These are phyloP conservation scores for Choreutis nemorana DNA, from an alignment of 2,888 invertebrate species.

Conservation along the genomic window DNA sequence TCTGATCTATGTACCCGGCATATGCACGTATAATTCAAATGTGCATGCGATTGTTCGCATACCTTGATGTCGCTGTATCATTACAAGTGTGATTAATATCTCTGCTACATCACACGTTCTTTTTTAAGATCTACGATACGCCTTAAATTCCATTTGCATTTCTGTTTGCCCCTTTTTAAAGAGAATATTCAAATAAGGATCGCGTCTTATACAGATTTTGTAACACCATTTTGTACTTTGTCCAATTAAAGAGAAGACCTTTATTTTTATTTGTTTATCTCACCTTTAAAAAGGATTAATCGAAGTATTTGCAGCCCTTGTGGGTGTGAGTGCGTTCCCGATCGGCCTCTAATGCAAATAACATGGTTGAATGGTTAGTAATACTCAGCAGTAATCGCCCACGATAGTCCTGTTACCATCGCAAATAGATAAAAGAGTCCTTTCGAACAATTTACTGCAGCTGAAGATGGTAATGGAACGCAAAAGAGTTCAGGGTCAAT, in stretches of 20 bases:
- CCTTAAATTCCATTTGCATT: too few species aligned
- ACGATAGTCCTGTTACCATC: constrained; percentile 24
- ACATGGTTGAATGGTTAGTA: constrained; percentile 19
- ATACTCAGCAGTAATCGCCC: constrained; percentile 23
- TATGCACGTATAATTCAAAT: neutral
- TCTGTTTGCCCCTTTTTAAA: too few species aligned
- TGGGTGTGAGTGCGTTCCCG: constrained; percentile 30
- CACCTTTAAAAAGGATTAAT: constrained; percentile 13
- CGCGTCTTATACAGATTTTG: too few species aligned
- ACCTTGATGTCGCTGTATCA: too few species aligned
- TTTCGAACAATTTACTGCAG: neutral
- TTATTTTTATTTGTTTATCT: constrained; percentile 15
- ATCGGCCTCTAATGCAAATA: constrained; percentile 34
- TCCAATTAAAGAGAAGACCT: too few species aligned
- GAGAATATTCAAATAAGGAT: too few species aligned
- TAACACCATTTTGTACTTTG: too few species aligned
- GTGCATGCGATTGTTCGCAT: too few species aligned
- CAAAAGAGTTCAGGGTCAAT: neutral
- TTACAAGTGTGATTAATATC: too few species aligned
- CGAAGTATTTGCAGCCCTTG: constrained; percentile 14
- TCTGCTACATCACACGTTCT: too few species aligned
- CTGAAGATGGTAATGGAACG: neutral
- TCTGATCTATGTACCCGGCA: neutral
- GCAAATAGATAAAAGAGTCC: constrained; percentile 10
- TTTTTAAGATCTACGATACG: too few species aligned